phyloP scores from a whole-genome alignment of 1,140 invertebrate genomes.

The Helicoverpa zea region DNA sequence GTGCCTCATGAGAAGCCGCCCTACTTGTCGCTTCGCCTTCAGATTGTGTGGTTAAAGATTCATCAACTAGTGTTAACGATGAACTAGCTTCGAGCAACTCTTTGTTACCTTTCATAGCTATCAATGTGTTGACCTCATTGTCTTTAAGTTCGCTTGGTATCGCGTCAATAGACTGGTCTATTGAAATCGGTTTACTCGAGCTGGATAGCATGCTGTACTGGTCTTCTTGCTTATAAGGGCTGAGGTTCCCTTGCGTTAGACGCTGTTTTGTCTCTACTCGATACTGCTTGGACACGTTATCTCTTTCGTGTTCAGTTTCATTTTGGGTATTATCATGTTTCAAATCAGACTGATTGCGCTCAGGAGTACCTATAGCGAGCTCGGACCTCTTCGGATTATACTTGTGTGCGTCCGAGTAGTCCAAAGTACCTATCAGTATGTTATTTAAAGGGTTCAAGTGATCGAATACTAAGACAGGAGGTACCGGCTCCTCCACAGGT shows the following conservation, averaged over 20 bases:
- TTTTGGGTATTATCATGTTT: background rate
- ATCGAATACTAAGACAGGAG: conserved; percentile 68
- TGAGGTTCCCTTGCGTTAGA: conserved; percentile 10
- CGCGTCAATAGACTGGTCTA: conserved; percentile 61
- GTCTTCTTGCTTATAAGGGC: conserved; percentile 45
- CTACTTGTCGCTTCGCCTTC: conserved; percentile 56
- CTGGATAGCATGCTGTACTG: conserved; percentile 57
- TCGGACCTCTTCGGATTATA: conserved; percentile 64
- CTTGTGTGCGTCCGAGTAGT: conserved; percentile 63
- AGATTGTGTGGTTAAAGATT: conserved; percentile 53
- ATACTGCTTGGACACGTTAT: conserved; percentile 59
- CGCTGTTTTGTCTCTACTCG: conserved; percentile 48
- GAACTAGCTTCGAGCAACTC: conserved; percentile 71
- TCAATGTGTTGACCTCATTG: conserved; percentile 72
- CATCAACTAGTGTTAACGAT: conserved; percentile 74
- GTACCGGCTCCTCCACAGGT: background rate
- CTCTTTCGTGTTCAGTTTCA: conserved; percentile 53
- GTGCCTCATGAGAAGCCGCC: too few relatives aligned
- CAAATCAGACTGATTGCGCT: conserved; percentile 7
- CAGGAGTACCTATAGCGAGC: conserved; percentile 42
- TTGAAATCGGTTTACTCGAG: conserved; percentile 59
- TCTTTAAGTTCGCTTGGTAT: conserved; percentile 57
- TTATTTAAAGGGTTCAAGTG: conserved; percentile 78
- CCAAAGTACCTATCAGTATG: conserved; percentile 62
- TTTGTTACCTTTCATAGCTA: conserved; percentile 74